Percentiles rank a stretch among this genome's conserved stretches.
phyloP scores from a whole-genome alignment of 2,113 vertebrate genomes.

The Ranitomeya imitator region DNA sequence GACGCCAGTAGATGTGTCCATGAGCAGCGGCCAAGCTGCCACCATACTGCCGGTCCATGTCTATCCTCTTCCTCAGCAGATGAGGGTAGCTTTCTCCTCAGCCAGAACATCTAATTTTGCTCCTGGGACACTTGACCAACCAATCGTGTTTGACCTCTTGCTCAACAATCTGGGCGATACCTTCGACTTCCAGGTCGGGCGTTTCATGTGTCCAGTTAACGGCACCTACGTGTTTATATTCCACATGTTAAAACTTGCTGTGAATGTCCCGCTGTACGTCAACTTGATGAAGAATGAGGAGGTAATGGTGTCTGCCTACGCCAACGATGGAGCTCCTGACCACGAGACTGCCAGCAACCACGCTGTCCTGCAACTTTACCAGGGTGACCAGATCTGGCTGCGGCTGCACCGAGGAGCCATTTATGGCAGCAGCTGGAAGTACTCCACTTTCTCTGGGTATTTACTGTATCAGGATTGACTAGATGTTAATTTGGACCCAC shows the following conservation, averaged over 20 bases:
- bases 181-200: conserved; percentile 87
- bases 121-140: conserved; percentile 94
- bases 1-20: conserved; percentile 81
- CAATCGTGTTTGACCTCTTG: conserved; percentile 92
- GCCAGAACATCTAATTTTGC: conserved; percentile 92
- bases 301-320: conserved; percentile 93
- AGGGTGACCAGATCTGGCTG: conserved; percentile 96
- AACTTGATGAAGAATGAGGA: conserved; percentile 98
- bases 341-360: conserved; percentile 97
- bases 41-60: conserved; percentile 86
- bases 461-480: conserved; percentile 92
- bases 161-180: conserved; percentile 92
- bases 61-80: conserved; percentile 84
- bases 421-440: conserved; percentile 98
- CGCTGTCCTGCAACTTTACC: conserved; percentile 89
- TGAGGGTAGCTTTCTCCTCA: conserved; percentile 93
- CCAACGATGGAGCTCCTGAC: conserved; percentile 95
- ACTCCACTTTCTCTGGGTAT: conserved; percentile 97
- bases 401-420: conserved; percentile 93
- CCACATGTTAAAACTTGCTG: conserved; percentile 95
- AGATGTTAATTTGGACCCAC: no score
- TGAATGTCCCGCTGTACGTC: conserved; percentile 94
- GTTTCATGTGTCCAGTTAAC: conserved; percentile 89
- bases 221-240: conserved; percentile 97
- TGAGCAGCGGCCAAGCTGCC: conserved; percentile 76